Evolutionary conservation across 2,888 invertebrate genomes (phyloP), one percentile per base, ranked within the genome.

Genomic region (Suillia variegata): DNA sequence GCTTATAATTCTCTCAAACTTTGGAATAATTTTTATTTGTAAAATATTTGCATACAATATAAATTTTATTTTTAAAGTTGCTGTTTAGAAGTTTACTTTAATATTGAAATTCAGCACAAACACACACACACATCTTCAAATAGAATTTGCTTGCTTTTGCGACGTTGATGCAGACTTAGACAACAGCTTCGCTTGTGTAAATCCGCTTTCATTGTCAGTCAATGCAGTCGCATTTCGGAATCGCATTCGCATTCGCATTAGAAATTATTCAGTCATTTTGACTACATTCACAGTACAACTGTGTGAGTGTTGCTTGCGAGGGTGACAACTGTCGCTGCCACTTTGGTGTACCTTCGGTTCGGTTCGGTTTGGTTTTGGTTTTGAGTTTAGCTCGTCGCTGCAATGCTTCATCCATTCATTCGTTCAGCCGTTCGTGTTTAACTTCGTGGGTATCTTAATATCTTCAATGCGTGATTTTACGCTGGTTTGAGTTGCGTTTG

Each of bases 311-410:
- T 42, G 12, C n/a, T 17, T n/a, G 2, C 13, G 20, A 15, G 33
- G 26, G 47, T 48, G 45, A 53, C 53, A 33, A 48, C 47, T 58
- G 50, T 56, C 54, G 54, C 47, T 31, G 42, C 38, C 50, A 45
- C 53, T 59, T 63, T 61, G 59, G 58, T 60, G 51, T 58, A 55
- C 61, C 62, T 55, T 53, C 51, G 51, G 58, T 54, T 54, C 15
- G 12, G n/a, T 55, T 4, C 21, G 13, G 6, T 15, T 21, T 17
- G 1, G 42, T 15, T 2, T 53, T 12, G 18, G 47, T 47, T 47
- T 24, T n/a, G n/a, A n/a, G n/a, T n/a, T n/a, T n/a, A n/a, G n/a
- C n/a, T n/a, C n/a, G n/a, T n/a, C n/a, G n/a, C 20, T 24, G n/a
- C 33, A 34, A 52, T 6, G 1, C 38, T n/a, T 21, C 13, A 12